Conservation (phyloP, 2,888 invertebrate genomes). For the Drosophila niveifrons region DNA sequence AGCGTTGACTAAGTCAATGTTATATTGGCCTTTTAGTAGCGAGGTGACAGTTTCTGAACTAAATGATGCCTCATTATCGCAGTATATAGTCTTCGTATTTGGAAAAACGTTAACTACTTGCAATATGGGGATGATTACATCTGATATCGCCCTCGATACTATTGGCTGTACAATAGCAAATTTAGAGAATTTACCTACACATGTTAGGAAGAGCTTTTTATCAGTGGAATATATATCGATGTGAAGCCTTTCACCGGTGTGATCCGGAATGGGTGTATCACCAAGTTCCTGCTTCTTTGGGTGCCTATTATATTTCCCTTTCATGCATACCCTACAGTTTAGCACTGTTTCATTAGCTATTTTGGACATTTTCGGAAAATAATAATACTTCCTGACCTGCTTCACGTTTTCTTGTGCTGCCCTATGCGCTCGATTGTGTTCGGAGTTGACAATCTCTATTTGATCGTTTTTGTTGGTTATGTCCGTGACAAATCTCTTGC, state of each 20-base stretch:
- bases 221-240: too few species aligned
- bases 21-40: not conserved
- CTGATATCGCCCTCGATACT: not conserved
- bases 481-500: not conserved
- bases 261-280: too few species aligned
- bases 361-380: too few species aligned
- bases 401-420: not conserved
- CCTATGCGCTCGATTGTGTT: not conserved
- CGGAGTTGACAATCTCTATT: not conserved
- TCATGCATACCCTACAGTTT: too few species aligned
- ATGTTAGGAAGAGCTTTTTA: not conserved
- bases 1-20: not conserved
- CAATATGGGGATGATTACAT: not conserved
- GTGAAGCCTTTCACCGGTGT: too few species aligned
- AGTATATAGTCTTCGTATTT: not conserved
- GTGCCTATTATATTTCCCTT: too few species aligned
- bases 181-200: too few species aligned
- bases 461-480: not conserved
- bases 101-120: not conserved
- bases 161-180: not conserved
- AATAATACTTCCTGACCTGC: too few species aligned
- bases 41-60: not conserved
- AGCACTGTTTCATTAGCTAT: too few species aligned
- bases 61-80: not conserved
- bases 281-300: too few species aligned